Evolutionary conservation across 1,140 invertebrate species (phyloP).

Genomic region (Cotesia typhae): DNA sequence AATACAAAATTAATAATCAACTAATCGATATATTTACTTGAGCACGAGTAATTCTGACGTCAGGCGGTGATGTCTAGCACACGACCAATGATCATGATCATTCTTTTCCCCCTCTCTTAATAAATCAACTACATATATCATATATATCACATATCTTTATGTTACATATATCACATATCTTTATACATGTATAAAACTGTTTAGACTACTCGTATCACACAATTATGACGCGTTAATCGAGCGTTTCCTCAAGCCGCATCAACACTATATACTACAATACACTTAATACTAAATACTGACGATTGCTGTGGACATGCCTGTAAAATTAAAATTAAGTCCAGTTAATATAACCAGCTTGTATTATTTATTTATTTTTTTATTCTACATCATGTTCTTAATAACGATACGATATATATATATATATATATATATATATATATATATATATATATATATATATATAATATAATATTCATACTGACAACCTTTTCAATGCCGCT

Average conservation of each 20-base stretch:
- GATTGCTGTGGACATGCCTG: no score
- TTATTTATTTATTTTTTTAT: no score
- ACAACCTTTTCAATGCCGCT: background rate
- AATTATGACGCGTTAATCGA: conserved; percentile 29
- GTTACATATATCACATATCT: no score
- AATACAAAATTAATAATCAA: background rate
- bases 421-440: no score
- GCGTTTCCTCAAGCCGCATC: conserved; percentile 10
- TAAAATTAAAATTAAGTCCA: no score
- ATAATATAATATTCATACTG: no score
- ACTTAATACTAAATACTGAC: no score
- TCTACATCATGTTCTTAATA: background rate
- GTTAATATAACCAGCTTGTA: no score
- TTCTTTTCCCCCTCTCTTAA: background rate
- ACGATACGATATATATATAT: no score
- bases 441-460: no score
- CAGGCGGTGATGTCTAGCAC: conserved; percentile 8
- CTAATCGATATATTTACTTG: conserved; percentile 22
- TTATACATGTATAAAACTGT: no score
- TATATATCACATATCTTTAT: no score
- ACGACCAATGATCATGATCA: background rate
- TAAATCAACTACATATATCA: background rate
- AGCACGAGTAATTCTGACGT: conserved; percentile 20
- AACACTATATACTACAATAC: background rate
- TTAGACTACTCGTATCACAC: conserved; percentile 1